Evolutionary conservation across 2,888 invertebrate genomes (phyloP).

Genomic region (Parascotia fuliginaria): DNA sequence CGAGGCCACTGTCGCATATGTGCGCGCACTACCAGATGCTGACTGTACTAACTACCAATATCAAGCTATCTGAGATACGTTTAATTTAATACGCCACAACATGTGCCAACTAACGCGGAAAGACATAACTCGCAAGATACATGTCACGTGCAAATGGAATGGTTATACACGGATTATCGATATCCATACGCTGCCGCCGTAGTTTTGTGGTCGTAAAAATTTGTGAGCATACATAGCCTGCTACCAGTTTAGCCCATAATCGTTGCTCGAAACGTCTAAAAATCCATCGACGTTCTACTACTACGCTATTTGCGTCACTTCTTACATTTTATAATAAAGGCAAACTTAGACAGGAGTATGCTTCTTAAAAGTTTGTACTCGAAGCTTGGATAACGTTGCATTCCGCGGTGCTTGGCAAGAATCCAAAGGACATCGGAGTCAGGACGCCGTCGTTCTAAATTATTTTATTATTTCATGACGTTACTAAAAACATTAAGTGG

Average conservation of each 20-base stretch:
- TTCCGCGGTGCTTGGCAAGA: slow-evolving; percentile 61
- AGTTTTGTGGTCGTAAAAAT: slow-evolving; percentile 55
- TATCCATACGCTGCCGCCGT: slow-evolving; percentile 32
- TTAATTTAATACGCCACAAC: slow-evolving; percentile 60
- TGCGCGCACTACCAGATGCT: slow-evolving; percentile 40
- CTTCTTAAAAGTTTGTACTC: slow-evolving; percentile 64
- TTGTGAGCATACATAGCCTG: slow-evolving; percentile 52
- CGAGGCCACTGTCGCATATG: slow-evolving; percentile 46
- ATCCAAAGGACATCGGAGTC: slow-evolving; percentile 59
- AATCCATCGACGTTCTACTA: slow-evolving; percentile 51
- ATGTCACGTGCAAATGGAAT: slow-evolving; percentile 40
- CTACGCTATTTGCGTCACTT: slow-evolving; percentile 49
- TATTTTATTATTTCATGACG: slow-evolving; percentile 70
- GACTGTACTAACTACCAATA: slow-evolving; percentile 52
- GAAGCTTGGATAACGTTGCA: slow-evolving; percentile 58
- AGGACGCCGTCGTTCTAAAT: slow-evolving; percentile 62
- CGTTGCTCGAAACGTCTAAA: slow-evolving; percentile 58
- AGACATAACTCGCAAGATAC: slow-evolving; percentile 29
- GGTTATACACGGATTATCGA: slow-evolving; percentile 34
- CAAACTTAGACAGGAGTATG: slow-evolving; percentile 62
- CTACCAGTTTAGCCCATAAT: slow-evolving; percentile 52
- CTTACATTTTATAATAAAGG: slow-evolving; percentile 66
- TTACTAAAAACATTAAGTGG: slow-evolving; percentile 52
- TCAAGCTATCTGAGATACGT: slow-evolving; percentile 46
- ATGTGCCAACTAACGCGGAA: slow-evolving; percentile 50